phyloP scores from a whole-genome alignment of 2,888 invertebrate species.

The Lithophane socia region DNA sequence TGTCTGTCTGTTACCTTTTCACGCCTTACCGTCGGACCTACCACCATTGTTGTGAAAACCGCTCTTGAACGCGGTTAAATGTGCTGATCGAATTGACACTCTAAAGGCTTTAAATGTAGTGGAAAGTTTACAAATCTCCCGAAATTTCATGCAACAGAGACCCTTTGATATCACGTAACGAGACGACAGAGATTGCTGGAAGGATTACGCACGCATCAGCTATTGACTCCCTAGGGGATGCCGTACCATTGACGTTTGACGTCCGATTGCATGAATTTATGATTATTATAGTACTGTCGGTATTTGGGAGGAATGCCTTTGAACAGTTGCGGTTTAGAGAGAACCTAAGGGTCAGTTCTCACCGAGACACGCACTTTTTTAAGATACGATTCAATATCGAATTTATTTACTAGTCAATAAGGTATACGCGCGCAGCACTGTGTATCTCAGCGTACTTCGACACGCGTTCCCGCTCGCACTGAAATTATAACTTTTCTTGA shows the following conservation, averaged over 20 bases:
- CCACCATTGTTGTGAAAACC: too few species aligned
- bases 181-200: conserved; percentile 65
- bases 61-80: too few species aligned
- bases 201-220: conserved; percentile 65
- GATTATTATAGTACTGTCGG: conserved; percentile 16
- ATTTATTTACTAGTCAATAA: too few species aligned
- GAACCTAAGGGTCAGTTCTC: too few species aligned
- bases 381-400: too few species aligned
- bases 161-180: conserved; percentile 54
- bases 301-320: conserved; percentile 1
- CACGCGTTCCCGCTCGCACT: too few species aligned
- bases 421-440: too few species aligned
- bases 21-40: neutral
- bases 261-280: conserved; percentile 58
- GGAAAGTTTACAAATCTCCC: conserved; percentile 12
- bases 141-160: conserved; percentile 24
- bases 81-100: too few species aligned
- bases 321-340: neutral
- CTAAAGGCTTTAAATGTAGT: neutral
- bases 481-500: too few species aligned
- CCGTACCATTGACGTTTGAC: conserved; percentile 61
- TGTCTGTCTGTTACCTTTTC: neutral
- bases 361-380: too few species aligned
- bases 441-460: too few species aligned
- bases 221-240: conserved; percentile 62